Conservation (phyloP, 2,888 invertebrate genomes). For the Lochmaea crataegi region DNA sequence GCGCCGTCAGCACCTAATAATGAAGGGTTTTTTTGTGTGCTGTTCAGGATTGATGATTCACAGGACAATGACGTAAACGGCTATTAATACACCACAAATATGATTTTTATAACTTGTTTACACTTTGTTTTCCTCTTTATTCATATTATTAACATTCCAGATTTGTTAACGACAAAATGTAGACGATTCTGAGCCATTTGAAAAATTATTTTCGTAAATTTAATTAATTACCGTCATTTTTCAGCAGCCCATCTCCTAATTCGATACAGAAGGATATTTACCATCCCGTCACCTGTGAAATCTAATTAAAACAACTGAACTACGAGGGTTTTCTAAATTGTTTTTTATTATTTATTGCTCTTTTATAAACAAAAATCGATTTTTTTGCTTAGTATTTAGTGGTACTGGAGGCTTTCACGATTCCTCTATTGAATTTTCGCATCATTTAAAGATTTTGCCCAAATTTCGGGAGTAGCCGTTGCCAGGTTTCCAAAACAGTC, state of each 20-base stretch:
- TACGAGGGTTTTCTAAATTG: background rate
- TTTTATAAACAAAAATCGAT: too few relatives aligned
- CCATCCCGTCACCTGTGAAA: conserved; percentile 1
- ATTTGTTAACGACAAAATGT: conserved; percentile 8
- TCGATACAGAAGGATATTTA: conserved; percentile 6
- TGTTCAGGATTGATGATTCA: conserved; percentile 25
- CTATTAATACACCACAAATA: background rate
- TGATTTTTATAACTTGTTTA: background rate
- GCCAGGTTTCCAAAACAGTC: too few relatives aligned
- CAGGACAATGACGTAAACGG: background rate
- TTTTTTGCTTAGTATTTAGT: too few relatives aligned
- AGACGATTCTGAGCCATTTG: background rate
- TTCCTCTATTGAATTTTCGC: too few relatives aligned
- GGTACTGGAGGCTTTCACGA: too few relatives aligned
- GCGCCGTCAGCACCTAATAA: conserved; percentile 38
- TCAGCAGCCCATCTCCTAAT: background rate
- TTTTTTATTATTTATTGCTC: too few relatives aligned
- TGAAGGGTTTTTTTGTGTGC: conserved; percentile 25
- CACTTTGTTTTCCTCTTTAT: background rate
- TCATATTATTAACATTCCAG: background rate
- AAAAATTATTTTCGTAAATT: background rate
- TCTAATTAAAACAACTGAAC: background rate
- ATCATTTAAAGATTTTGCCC: too few relatives aligned
- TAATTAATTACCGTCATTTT: conserved; percentile 10
- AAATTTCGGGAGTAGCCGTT: too few relatives aligned